Evolutionary conservation across 2,113 vertebrate genomes (phyloP), one percentile per base, ranked within the genome.

Genomic region (Chrysemys picta): DNA sequence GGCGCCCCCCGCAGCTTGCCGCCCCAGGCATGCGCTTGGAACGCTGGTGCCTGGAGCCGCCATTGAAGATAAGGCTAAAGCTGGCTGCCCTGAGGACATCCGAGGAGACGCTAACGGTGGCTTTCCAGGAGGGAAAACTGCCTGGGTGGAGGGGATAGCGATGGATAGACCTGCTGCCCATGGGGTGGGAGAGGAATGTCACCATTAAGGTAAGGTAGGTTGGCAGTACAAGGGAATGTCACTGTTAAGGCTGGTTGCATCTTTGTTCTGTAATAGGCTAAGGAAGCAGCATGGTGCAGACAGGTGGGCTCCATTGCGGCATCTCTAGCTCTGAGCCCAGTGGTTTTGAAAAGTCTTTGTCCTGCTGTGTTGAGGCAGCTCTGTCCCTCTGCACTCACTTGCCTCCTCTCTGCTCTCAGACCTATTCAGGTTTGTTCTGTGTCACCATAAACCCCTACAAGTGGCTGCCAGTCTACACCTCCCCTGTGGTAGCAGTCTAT

Each of bases 401-500:
- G 0, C 29, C 17, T 42, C 0, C 21, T 72, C 42, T 84, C 31
- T 85, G 78, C 90, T 35, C 62, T 42, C 98, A 99, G 99, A 99
- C 99, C 29, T 99, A 99, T 96, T 99, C 99, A 0, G 99, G 99
- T 59, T 98, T 99, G 93, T 99, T 99, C 98, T 99, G 99, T 35
- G 99, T 99, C 92, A 99, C 99, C 75, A 98, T 99, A 97, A 99
- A 99, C 96, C 99, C 99, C 54, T 99, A 99, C 98, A 99, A 99
- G 97, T 99, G 99, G 99, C 98, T 99, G 88, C 99, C 99, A 0
- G 98, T 99, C 96, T 99, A 99, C 98, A 99, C 98, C 0, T 91
- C 99, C 0, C 93, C 98, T 0, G 99, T 99, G 94, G 99, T 99
- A 49, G 99, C 98, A 0, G 99, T 97, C 87, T 99, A 99, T 98